Evolutionary conservation across 2,888 invertebrate species (phyloP).

Genomic region (Acrobasis suavella): DNA sequence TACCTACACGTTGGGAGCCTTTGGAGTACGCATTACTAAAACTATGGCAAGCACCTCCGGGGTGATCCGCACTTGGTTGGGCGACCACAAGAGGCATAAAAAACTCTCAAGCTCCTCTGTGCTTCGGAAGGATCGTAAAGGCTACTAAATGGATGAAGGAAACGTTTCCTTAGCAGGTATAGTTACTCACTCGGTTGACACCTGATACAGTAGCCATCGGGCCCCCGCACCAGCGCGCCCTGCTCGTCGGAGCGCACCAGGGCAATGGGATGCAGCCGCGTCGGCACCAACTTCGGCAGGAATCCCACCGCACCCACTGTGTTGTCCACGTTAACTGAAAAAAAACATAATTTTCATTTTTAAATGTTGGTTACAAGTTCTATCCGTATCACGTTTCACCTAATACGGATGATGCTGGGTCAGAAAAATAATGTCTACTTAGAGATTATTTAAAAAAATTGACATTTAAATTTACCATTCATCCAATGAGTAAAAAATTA

Average conservation of each 20-base stretch:
- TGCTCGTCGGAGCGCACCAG: conserved; percentile 87
- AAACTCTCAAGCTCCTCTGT: neutral
- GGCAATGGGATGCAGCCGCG: conserved; percentile 85
- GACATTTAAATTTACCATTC: too few relatives aligned
- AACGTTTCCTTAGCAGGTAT: neutral
- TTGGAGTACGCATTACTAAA: too few relatives aligned
- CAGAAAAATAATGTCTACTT: too few relatives aligned
- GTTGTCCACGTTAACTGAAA: conserved; percentile 94
- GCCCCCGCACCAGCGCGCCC: conserved; percentile 88
- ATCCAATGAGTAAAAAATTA: too few relatives aligned
- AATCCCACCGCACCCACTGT: conserved; percentile 96
- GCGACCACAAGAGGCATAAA: neutral
- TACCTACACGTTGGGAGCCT: too few relatives aligned
- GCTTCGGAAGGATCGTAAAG: neutral
- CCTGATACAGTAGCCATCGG: conserved; percentile 88
- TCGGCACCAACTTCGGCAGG: conserved; percentile 85
- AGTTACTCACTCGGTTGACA: conserved; percentile 90
- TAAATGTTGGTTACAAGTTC: too few relatives aligned
- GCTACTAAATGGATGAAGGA: neutral
- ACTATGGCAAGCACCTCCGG: too few relatives aligned
- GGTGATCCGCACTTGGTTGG: too few relatives aligned
- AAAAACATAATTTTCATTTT: neutral
- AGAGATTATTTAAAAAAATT: too few relatives aligned
- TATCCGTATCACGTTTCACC: too few relatives aligned
- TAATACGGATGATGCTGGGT: too few relatives aligned